phyloP scores from a whole-genome alignment of 1,140 invertebrate genomes.

The Oreohelix idahoensis region DNA sequence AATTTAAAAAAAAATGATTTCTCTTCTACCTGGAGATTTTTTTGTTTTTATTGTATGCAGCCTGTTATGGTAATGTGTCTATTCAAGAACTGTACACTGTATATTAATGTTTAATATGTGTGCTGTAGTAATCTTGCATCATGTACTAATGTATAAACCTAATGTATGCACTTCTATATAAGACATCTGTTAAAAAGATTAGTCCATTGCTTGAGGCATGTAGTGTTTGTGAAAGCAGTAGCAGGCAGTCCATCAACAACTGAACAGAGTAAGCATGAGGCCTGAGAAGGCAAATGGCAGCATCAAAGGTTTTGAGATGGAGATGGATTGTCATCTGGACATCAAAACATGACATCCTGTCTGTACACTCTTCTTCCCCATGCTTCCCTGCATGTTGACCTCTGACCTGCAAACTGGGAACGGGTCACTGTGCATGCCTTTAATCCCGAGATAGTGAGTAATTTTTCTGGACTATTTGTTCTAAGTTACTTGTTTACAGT shows the following conservation, averaged over 20 bases:
- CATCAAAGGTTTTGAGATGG: not conserved
- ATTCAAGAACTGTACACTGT: not conserved
- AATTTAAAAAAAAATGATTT: too few species aligned
- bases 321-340: not conserved
- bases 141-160: not conserved
- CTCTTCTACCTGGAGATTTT: not conserved
- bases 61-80: not conserved
- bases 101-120: not conserved
- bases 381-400: constrained; percentile 31
- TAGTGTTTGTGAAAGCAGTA: constrained; percentile 14
- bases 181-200: not conserved
- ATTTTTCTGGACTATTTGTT: not conserved
- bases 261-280: not conserved
- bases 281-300: not conserved
- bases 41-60: not conserved
- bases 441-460: constrained; percentile 23
- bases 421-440: not conserved
- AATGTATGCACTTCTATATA: not conserved
- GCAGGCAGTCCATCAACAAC: not conserved
- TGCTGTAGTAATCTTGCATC: not conserved
- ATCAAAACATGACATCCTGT: not conserved
- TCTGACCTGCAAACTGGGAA: not conserved
- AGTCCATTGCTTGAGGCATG: not conserved
- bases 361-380: not conserved
- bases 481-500: not conserved